phyloP scores from a whole-genome alignment of 2,113 vertebrate species.

The Sclerurus mexicanus region DNA sequence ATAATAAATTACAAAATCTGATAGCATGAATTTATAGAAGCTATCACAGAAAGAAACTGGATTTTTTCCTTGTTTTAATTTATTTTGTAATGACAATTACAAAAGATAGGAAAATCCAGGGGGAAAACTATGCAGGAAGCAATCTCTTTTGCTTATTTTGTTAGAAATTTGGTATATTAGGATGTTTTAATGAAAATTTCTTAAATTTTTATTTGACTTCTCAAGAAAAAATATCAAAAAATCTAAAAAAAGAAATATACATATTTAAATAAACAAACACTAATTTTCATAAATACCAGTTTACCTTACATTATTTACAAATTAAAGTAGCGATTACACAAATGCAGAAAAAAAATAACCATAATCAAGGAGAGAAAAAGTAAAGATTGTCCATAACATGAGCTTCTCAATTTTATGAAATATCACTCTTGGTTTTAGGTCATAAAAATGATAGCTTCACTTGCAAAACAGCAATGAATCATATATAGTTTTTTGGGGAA shows the following conservation, averaged over 20 bases:
- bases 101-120: background rate
- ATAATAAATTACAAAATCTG: background rate
- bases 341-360: background rate
- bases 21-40: background rate
- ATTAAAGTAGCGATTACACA: background rate
- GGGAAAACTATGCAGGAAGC: background rate
- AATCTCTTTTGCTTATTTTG: background rate
- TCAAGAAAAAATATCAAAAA: background rate
- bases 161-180: background rate
- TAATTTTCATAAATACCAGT: background rate
- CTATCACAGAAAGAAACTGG: background rate
- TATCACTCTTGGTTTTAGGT: background rate
- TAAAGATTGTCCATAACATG: background rate
- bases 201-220: background rate
- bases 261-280: background rate
- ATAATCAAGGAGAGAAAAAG: background rate
- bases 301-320: background rate
- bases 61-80: background rate
- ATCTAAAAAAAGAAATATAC: background rate
- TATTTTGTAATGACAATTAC: background rate
- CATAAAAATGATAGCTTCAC: slow-evolving; percentile 14
- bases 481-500: background rate
- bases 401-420: background rate
- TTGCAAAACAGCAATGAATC: slow-evolving; percentile 14
- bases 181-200: background rate